Evolutionary conservation across 2,888 invertebrate species (phyloP), one percentile per base, ranked within the genome.

Genomic region (Drosophila leonis): DNA sequence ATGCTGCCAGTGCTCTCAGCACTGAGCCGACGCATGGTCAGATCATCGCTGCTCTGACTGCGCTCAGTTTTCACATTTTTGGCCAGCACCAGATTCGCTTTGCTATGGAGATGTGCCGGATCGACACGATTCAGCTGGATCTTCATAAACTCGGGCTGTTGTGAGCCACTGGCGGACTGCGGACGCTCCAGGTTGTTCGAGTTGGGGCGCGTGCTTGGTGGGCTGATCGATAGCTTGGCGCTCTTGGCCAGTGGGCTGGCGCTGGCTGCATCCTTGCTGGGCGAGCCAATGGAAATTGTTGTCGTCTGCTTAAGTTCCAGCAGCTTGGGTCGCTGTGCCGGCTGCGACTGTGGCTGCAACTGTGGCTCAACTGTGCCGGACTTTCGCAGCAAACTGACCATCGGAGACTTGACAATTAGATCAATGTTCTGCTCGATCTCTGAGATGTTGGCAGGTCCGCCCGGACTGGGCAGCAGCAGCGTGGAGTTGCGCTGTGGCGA

Each of bases 121-220:
- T 96, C 96, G 8, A 96, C 95, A 90, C 95, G 95, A 89, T 96
- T 95, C 51, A 96, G 88, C 91, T 96, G 96, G 65, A 96, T 95
- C 85, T 95, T 95, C 72, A 96, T 92, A 90, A 96, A 96, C 90
- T 96, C 96, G 0, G 96, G 95, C 15, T 95, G 95, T 12, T 95
- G 93, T 2, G 55, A 27, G 12, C 20, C 59, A 0, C 18, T 8
- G 31, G 10, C 20, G 6, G 37, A 0, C 62, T 35, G 12, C 62
- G 35, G 12, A 1, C 46, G 46, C 8, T 91, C 92, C 29, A 82
- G 42, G 27, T 87, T 80, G 55, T 77, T 88, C 1, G 91, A 84
- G 18, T 86, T 85, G n/a, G 91, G 83, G 1, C 82, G 82, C 10
- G 84, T 84, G 18, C 65, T 51, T 8, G 82, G 79, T 3, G 82